Percentiles rank a stretch among this genome's conserved stretches.
Conservation (phyloP, 2,113 vertebrate species). For the Heteronetta atricapilla region DNA sequence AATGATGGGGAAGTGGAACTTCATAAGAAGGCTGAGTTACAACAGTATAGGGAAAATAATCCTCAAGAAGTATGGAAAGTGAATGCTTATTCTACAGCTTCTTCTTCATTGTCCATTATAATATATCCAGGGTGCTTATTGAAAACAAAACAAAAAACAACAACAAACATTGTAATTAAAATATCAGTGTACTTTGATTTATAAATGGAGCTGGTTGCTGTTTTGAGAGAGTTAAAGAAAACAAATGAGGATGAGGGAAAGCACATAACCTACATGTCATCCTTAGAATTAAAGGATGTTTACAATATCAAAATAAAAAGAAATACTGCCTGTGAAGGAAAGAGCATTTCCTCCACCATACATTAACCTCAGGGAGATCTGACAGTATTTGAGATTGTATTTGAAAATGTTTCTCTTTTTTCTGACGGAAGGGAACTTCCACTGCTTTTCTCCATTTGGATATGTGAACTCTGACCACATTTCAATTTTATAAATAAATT, state of each 20-base stretch:
- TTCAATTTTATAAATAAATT: background rate
- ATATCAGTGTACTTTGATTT: background rate
- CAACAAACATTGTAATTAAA: background rate
- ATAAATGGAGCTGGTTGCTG: background rate
- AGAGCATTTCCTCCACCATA: background rate
- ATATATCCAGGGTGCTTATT: background rate
- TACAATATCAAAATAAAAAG: accelerated
- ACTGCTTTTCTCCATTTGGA: background rate
- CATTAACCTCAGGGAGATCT: background rate
- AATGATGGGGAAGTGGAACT: background rate
- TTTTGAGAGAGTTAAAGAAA: background rate
- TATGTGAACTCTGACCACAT: background rate
- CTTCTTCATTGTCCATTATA: background rate
- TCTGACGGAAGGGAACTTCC: background rate
- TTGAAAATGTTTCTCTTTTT: background rate
- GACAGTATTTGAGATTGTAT: background rate
- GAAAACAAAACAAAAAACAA: too few species aligned
- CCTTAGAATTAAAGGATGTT: background rate
- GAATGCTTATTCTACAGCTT: background rate
- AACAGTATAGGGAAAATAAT: background rate
- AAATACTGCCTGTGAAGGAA: background rate
- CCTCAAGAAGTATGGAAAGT: background rate
- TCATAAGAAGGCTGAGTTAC: background rate
- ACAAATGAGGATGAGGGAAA: background rate
- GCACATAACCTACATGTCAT: background rate